Conservation (phyloP, 2,113 vertebrate species). For the Tonatia bakeri region DNA sequence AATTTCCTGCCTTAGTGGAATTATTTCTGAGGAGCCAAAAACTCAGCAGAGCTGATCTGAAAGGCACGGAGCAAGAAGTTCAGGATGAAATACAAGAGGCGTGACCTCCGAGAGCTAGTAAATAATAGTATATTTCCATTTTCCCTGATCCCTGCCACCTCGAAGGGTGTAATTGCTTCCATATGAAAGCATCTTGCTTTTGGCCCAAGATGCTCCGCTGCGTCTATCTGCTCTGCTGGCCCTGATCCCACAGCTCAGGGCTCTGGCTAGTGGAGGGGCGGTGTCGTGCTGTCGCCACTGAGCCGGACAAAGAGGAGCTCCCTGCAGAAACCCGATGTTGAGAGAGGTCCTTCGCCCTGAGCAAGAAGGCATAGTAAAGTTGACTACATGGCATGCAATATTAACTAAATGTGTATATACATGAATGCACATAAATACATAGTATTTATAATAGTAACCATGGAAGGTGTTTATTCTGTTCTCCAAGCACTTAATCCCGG, state of each 20-base stretch:
- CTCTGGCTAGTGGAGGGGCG: background rate
- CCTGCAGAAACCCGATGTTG: background rate
- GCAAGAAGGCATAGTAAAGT: background rate
- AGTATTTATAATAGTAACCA: background rate
- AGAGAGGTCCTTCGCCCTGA: background rate
- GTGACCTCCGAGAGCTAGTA: background rate
- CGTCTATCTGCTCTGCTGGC: background rate
- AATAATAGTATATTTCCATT: background rate
- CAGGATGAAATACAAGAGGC: background rate
- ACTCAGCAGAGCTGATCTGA: conserved; percentile 25
- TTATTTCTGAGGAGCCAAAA: conserved; percentile 20
- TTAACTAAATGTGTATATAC: background rate
- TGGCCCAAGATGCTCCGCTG: background rate
- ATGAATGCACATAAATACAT: background rate
- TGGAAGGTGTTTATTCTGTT: background rate
- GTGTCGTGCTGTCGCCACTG: background rate
- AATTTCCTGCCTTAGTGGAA: conserved; percentile 26
- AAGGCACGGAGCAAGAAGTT: conserved; percentile 17
- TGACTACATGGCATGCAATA: background rate
- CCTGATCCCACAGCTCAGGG: background rate
- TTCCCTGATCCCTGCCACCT: background rate
- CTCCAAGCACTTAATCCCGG: background rate
- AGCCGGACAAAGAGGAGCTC: background rate
- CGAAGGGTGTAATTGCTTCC: background rate
- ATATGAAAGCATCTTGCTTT: background rate